Percentiles rank a stretch among this genome's conserved stretches.
These are phyloP conservation scores for Heliothis virescens DNA, from an alignment of 1,140 invertebrate species.

Conservation along the genomic window DNA sequence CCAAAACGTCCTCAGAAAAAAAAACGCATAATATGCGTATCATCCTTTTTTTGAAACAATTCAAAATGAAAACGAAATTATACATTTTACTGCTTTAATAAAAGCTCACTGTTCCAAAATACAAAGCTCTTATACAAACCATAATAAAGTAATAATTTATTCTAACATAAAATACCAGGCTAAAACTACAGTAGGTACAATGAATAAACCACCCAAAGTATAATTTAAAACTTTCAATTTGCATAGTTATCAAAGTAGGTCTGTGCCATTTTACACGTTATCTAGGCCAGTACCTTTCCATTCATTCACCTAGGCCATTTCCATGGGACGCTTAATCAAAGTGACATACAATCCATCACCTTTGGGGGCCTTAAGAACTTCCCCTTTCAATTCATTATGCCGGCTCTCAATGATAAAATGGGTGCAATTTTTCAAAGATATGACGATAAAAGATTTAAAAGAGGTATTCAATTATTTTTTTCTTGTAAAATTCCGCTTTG, in stretches of 20 bases:
- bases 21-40: no score
- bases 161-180: no score
- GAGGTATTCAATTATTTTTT: conserved; percentile 44
- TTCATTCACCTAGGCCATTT: conserved; percentile 46
- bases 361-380: conserved; percentile 56
- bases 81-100: no score
- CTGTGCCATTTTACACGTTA: conserved; percentile 19
- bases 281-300: conserved; percentile 25
- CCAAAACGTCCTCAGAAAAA: no score
- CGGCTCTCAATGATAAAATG: conserved; percentile 61
- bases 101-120: no score
- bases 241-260: conserved; percentile 48
- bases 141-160: no score
- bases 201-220: conserved; percentile 1
- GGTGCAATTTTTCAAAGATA: conserved; percentile 67
- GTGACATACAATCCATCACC: conserved; percentile 71
- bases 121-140: no score
- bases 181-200: no score
- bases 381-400: conserved; percentile 67
- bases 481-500: not conserved
- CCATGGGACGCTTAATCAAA: conserved; percentile 63
- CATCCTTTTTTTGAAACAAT: no score
- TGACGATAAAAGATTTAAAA: conserved; percentile 58
- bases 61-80: no score
- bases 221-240: conserved; percentile 42